Conservation (phyloP, 2,888 invertebrate genomes). For the Piscicola geometra region DNA sequence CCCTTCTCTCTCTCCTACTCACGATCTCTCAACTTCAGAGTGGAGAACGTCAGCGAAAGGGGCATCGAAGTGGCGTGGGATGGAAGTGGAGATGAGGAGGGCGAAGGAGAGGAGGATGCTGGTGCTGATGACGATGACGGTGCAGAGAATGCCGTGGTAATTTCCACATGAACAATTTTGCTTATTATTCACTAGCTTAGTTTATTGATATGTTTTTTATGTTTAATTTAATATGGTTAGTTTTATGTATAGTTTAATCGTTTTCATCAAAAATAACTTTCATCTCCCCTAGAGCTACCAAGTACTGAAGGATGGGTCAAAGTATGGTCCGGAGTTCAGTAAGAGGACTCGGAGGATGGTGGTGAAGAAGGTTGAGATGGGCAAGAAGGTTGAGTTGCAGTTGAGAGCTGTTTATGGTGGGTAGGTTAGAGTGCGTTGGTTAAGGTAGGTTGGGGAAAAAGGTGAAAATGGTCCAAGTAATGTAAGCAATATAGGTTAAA, state of each 20-base stretch:
- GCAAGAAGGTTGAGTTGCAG: conserved; percentile 53
- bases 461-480: too few relatives aligned
- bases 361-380: conserved; percentile 53
- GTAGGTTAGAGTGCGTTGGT: too few relatives aligned
- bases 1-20: conserved; percentile 47
- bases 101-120: conserved; percentile 1
- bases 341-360: conserved; percentile 51
- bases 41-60: conserved; percentile 53
- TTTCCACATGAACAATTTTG: conserved; percentile 42
- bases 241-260: too few relatives aligned
- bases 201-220: background rate
- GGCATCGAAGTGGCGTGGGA: conserved; percentile 56
- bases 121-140: conserved; percentile 5
- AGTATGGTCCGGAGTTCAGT: conserved; percentile 54
- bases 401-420: conserved; percentile 51
- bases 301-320: conserved; percentile 53
- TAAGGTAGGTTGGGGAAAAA: too few relatives aligned
- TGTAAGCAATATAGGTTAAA: too few relatives aligned
- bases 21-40: conserved; percentile 50
- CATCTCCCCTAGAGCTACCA: conserved; percentile 52
- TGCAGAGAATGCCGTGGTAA: conserved; percentile 46
- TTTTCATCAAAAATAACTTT: too few relatives aligned
- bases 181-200: background rate
- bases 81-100: conserved; percentile 36
- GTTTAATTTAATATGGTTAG: background rate